Base-by-base conservation (phyloP, 1,140 invertebrate species). In the Eueides isabella region DNA sequence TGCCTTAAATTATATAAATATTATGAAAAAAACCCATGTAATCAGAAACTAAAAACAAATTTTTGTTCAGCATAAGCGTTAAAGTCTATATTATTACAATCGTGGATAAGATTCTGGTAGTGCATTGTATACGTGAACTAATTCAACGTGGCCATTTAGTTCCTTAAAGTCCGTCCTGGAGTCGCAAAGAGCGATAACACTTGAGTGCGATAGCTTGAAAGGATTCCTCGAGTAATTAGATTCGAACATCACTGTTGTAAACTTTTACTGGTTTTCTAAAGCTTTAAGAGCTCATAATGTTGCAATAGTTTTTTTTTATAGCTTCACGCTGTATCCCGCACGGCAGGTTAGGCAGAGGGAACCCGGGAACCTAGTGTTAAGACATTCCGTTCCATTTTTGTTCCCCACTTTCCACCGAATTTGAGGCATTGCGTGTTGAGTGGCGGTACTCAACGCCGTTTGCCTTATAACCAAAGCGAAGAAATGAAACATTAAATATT, bases 201-300 rank as follows among this genome's bases (percentile, higher is more conserved):
- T 71, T 63, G 61, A 61, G 30, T 64, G 31, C 38, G 26, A 64
- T 69, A 63, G 19, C 69, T 30, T 61, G 67, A 55, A 66, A 70
- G 81, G 80, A 79, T 84, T 78, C 67, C 77, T 84, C 75, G 26
- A 78, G 72, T 83, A 84, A 87, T 87, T 85, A 85, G 85, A 86
- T 86, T 79, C 72, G 74, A 71, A 63, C 33, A 16, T 68, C 41
- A 68, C 67, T 30, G 67, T 68, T 55, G 44, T 61, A n/a, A 71
- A 71, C 69, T 62, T 28, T 26, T 14, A 41, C 35, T 44, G 9
- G 23, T 64, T 44, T 44, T 44, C n/a, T 44, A n/a, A 44, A n/a
- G 41, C n/a, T 44, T 44, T 38, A 5, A 38, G 16, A 38, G 35
- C 14, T 38, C 0, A 38, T 16, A 38, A 16, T 38, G 12, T 38